These are phyloP conservation scores for Agrochola litura DNA, from an alignment of 2,888 invertebrate genomes.

Conservation along the genomic window DNA sequence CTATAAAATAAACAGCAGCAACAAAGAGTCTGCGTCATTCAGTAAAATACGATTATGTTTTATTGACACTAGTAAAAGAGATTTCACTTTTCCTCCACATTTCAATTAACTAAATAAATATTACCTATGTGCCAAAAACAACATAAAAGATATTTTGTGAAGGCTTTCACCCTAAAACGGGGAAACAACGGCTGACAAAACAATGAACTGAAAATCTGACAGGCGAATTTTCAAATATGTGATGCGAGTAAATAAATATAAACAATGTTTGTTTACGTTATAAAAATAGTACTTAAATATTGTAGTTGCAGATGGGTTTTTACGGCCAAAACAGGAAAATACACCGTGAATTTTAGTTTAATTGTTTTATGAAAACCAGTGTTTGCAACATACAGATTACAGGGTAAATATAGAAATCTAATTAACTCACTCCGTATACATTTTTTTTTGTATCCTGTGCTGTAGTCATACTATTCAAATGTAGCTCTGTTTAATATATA, in stretches of 20 bases:
- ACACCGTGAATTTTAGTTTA: not conserved
- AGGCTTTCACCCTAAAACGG: not conserved
- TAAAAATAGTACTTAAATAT: not conserved
- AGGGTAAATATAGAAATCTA: not conserved
- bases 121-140: not conserved
- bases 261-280: conserved; percentile 18
- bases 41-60: conserved; percentile 14
- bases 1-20: not conserved
- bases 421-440: not conserved
- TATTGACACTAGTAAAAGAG: conserved; percentile 16
- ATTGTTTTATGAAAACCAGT: conserved; percentile 13
- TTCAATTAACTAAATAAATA: conserved; percentile 17
- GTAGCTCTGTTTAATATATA: not conserved
- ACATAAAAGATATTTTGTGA: not conserved
- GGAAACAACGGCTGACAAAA: conserved; percentile 20
- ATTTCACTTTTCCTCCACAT: conserved; percentile 18
- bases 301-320: not conserved
- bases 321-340: conserved; percentile 5
- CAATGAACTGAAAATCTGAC: conserved; percentile 7
- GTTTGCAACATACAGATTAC: not conserved
- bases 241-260: not conserved
- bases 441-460: not conserved
- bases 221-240: conserved; percentile 7
- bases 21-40: not conserved
- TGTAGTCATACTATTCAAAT: not conserved